Percentiles rank a stretch among this genome's conserved stretches.
Evolutionary conservation across 2,888 invertebrate genomes (phyloP).

Genomic region (Himalopsyche kuldschensis): DNA sequence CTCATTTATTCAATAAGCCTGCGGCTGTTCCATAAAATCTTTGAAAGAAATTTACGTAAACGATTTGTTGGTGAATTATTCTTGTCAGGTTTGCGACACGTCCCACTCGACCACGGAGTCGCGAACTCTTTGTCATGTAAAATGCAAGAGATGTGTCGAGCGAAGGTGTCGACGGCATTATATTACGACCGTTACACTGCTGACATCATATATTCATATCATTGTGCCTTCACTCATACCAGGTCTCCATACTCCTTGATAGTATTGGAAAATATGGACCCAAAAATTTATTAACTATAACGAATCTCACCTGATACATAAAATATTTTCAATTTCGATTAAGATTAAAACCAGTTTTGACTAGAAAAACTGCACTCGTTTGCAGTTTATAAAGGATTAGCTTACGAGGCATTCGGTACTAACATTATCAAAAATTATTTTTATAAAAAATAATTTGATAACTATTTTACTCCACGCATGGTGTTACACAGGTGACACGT

Average conservation of each 20-base stretch:
- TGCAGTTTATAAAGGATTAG: too few species aligned
- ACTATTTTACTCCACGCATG: too few species aligned
- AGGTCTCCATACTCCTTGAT: background rate
- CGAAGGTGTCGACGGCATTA: constrained; percentile 18
- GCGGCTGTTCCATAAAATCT: background rate
- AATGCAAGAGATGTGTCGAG: background rate
- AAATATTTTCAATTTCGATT: background rate
- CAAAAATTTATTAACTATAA: too few species aligned
- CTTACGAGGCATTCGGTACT: too few species aligned
- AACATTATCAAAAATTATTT: too few species aligned
- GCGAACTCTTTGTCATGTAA: background rate
- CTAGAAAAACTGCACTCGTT: too few species aligned
- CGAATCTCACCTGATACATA: too few species aligned
- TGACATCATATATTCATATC: constrained; percentile 23
- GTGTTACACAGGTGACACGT: too few species aligned
- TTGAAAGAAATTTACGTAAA: background rate
- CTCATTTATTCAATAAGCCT: background rate
- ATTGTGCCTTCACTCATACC: background rate
- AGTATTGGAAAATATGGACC: background rate
- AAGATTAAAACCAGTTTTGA: too few species aligned
- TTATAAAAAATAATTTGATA: too few species aligned
- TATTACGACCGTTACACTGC: background rate
- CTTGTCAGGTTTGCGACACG: background rate
- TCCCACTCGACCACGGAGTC: background rate
- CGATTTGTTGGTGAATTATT: background rate